Percentiles rank a stretch among this genome's conserved stretches.
phyloP scores from a whole-genome alignment of 1,140 invertebrate genomes.

The Zaprionus kolodkinae region DNA sequence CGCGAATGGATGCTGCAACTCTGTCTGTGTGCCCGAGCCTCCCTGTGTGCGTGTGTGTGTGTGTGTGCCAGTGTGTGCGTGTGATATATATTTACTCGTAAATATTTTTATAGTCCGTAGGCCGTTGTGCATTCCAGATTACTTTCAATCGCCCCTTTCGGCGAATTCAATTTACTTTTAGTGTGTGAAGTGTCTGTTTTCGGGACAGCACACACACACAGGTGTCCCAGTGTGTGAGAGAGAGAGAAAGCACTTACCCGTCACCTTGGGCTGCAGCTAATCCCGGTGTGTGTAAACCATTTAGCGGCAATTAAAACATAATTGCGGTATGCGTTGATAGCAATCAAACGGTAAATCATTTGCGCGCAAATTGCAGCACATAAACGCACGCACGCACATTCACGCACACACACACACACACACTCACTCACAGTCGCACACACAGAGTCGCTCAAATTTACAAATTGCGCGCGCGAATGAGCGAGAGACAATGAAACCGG shows the following conservation, averaged over 20 bases:
- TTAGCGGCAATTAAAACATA: slow-evolving; percentile 78
- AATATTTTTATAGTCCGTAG: slow-evolving; percentile 80
- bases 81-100: slow-evolving; percentile 79
- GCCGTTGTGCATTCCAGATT: slow-evolving; percentile 39
- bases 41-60: background rate
- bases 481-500: slow-evolving; percentile 32
- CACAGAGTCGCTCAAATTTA: slow-evolving; percentile 21
- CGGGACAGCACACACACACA: background rate
- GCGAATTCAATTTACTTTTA: slow-evolving; percentile 57
- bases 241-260: slow-evolving; percentile 35
- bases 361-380: slow-evolving; percentile 53
- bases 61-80: slow-evolving; percentile 12
- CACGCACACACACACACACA: slow-evolving; percentile 12
- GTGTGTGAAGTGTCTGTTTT: background rate
- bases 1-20: slow-evolving; percentile 25
- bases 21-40: background rate
- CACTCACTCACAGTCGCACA: background rate
- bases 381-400: slow-evolving; percentile 17
- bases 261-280: slow-evolving; percentile 44
- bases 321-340: slow-evolving; percentile 73
- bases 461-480: slow-evolving; percentile 58
- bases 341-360: slow-evolving; percentile 74
- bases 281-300: slow-evolving; percentile 70
- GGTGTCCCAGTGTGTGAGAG: background rate
- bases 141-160: slow-evolving; percentile 18